Evolutionary conservation across 2,888 invertebrate genomes (phyloP), one percentile per base, ranked within the genome.

Genomic region (Carpatolechia fugitivella): DNA sequence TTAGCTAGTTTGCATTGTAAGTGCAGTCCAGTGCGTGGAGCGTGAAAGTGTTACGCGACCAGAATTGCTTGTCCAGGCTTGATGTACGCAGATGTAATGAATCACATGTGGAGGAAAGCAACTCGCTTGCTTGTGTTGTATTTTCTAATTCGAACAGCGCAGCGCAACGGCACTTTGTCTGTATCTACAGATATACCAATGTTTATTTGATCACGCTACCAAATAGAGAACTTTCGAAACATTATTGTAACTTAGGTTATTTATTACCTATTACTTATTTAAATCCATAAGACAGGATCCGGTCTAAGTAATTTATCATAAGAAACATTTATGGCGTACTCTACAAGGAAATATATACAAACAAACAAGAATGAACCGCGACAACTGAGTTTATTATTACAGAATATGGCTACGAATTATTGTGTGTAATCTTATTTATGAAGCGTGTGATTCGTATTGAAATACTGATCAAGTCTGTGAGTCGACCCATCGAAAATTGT

Each of bases 11-110:
- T 72, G 66, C 60, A 73, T 80, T 78, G 71, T 75, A 65, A 69
- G 67, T 72, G 71, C 66, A 67, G 60, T 60, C 44, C 52, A 57
- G 68, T 65, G 76, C 79, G 76, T 77, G 76, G 70, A 65, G 14
- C 52, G 85, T 60, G 86, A 85, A 86, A 86, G 86, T 80, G 61
- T 70, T 68, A 80, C 83, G 81, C 69, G 78, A 59, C 6, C 50
- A 20, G 50, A 50, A 50, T 50, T 36, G 11, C 50, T 24, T 50
- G 36, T 24, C 44, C n/a, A 1, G n/a, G 5, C 8, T 29, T 44
- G 8, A 24, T 40, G 40, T 40, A 18, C 3, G 44, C 24, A 44
- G 24, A 44, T 44, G 24, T 44, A 44, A 44, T n/a, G 13, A 40
- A 10, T 40, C 18, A 40, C 16, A 24, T 24, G n/a, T 47, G 20